Base-by-base conservation (phyloP, 2,797 vertebrate species). In the Hemitrygon akajei region DNA sequence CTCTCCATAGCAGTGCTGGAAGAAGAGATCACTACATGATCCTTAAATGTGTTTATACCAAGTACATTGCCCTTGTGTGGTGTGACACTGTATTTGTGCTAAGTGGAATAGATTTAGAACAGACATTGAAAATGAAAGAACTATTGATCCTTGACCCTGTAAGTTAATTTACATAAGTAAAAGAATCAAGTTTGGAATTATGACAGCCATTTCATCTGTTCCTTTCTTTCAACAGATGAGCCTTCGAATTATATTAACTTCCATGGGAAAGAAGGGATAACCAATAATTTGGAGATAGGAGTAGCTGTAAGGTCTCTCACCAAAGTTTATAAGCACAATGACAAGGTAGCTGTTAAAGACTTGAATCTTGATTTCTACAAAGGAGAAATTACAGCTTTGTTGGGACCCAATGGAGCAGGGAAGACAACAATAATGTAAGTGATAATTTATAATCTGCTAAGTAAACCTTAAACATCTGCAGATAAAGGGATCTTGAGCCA, bases 321-420 rank as follows among this genome's bases (percentile, higher is more conserved):
- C 89, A 97, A 97, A 94, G 94, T 96, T 18, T 96, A 96, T 0
- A 0, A 63, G 25, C 93, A 73, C 0, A 94, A 93, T 77, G 94
- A 95, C 77, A 94, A 95, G 34, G 94, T 71, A 0, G 96, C 95
- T 1, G 56, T 97, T 40, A 95, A 94, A 93, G 95, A 96, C 79
- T 95, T 97, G 94, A 97, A 93, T 30, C 94, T 97, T 91, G 94
- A 95, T 93, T 97, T 97, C 94, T 94, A 94, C 4, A 94, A 94
- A 75, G 95, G 94, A 87, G 96, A 97, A 93, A 96, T 97, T 95
- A 97, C 96, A 0, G 96, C 95, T 0, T 94, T 97, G 34, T 92
- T 97, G 94, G 97, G 97, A 3, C 94, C 96, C 58, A 97, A 97
- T 0, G 95, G 96, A 2, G 96, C 96, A 18, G 96, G 97, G 91